A percentile compares a stretch with the other conserved stretches of the same genome.
Conservation (phyloP, 2,113 vertebrate genomes). For the Typhlomys cinereus region DNA sequence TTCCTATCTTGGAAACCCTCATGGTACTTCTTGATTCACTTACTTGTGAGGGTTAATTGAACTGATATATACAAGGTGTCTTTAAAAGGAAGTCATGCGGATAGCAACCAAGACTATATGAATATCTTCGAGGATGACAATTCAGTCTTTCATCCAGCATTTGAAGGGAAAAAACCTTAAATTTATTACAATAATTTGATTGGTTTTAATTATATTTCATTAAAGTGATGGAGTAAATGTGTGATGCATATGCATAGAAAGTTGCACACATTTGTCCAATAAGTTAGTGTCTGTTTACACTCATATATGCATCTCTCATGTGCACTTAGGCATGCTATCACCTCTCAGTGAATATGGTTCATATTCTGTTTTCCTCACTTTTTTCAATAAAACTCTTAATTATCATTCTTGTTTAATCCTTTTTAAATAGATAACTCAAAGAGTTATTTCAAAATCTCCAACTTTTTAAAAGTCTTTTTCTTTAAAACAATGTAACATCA, state of each 20-base stretch:
- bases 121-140: neutral
- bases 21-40: rapidly evolving
- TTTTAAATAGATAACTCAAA: neutral
- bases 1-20: neutral
- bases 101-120: neutral
- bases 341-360: neutral
- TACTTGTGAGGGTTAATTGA: neutral
- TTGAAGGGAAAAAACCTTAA: neutral
- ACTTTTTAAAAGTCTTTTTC: neutral
- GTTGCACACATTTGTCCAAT: neutral
- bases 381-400: neutral
- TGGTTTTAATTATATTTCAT: neutral
- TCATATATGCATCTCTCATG: rapidly evolving
- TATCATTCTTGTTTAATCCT: neutral
- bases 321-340: rapidly evolving
- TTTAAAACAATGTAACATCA: neutral
- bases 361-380: neutral
- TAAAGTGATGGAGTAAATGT: neutral
- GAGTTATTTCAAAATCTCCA: neutral
- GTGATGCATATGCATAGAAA: neutral
- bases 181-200: neutral
- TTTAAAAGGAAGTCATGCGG: neutral
- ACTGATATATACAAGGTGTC: neutral
- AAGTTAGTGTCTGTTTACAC: neutral
- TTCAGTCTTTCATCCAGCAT: neutral